A percentile compares a stretch with the other conserved stretches of the same genome.
Evolutionary conservation across 2,888 invertebrate species (phyloP).

Genomic region (Plusia festucae): DNA sequence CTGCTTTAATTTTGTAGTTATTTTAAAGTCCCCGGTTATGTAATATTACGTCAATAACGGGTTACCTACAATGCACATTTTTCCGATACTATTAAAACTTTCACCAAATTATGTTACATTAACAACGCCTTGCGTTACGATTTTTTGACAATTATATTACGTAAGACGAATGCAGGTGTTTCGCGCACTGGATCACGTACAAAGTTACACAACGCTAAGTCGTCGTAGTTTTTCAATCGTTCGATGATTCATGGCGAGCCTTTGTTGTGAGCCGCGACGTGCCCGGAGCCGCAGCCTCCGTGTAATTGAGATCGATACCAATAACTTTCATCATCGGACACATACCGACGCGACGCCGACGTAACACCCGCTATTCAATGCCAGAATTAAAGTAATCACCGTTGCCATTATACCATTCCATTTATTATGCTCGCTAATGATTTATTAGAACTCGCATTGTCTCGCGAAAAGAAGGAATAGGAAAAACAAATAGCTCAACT

Average conservation of each 20-base stretch:
- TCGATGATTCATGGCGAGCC: constrained; percentile 75
- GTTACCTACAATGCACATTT: constrained; percentile 56
- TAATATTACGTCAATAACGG: constrained; percentile 34
- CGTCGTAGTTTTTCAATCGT: constrained; percentile 80
- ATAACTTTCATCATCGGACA: constrained; percentile 80
- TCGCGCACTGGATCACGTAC: constrained; percentile 85
- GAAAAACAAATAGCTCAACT: constrained; percentile 87
- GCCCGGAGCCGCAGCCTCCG: constrained; percentile 68
- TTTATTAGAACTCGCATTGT: constrained; percentile 71
- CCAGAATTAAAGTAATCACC: constrained; percentile 74
- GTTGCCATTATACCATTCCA: constrained; percentile 59
- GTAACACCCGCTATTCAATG: constrained; percentile 73
- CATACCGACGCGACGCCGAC: constrained; percentile 74
- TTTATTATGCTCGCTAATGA: constrained; percentile 56
- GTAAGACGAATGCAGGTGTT: constrained; percentile 77
- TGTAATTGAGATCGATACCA: constrained; percentile 75
- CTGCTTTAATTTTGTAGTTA: constrained; percentile 15
- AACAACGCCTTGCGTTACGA: constrained; percentile 72
- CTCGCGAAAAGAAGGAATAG: constrained; percentile 72
- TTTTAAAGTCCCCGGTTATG: constrained; percentile 29
- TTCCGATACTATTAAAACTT: constrained; percentile 70
- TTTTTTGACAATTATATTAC: constrained; percentile 86
- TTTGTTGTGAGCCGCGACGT: constrained; percentile 59
- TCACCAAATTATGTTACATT: constrained; percentile 79
- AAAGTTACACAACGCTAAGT: constrained; percentile 82